phyloP scores from a whole-genome alignment of 2,888 invertebrate species.

The Dyspetes luteomarginatus region DNA sequence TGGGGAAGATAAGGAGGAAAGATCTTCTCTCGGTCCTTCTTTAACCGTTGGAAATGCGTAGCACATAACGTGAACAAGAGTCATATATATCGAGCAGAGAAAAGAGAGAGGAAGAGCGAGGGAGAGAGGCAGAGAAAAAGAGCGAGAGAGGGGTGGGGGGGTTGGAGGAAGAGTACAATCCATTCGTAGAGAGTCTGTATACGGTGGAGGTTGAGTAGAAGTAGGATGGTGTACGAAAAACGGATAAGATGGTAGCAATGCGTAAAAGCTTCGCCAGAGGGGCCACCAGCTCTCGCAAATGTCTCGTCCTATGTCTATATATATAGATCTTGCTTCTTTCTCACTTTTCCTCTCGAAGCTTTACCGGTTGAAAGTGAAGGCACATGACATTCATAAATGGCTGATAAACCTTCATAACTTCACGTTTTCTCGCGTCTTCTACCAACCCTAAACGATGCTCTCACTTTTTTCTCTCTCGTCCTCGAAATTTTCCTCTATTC shows the following conservation, averaged over 20 bases:
- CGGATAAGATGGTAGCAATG: slow-evolving; percentile 55
- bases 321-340: background rate
- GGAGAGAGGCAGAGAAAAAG: background rate
- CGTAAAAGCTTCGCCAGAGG: slow-evolving; percentile 54
- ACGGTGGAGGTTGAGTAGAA: background rate
- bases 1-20: slow-evolving; percentile 15
- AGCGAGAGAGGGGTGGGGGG: background rate
- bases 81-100: background rate
- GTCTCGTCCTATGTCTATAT: background rate
- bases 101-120: background rate
- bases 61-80: slow-evolving; percentile 4
- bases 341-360: background rate
- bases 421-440: slow-evolving; percentile 2
- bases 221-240: slow-evolving; percentile 16
- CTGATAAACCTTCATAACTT: slow-evolving; percentile 60
- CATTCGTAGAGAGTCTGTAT: background rate
- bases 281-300: slow-evolving; percentile 9
- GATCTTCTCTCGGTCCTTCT: slow-evolving; percentile 11
- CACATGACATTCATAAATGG: slow-evolving; percentile 63
- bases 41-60: slow-evolving; percentile 55
- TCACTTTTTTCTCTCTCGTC: slow-evolving; percentile 23
- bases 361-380: background rate
- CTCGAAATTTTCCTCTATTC: slow-evolving; percentile 46
- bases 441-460: background rate
- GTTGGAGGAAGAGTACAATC: background rate